Conservation (phyloP, 2,888 invertebrate genomes). For the Drosophila anceps region DNA sequence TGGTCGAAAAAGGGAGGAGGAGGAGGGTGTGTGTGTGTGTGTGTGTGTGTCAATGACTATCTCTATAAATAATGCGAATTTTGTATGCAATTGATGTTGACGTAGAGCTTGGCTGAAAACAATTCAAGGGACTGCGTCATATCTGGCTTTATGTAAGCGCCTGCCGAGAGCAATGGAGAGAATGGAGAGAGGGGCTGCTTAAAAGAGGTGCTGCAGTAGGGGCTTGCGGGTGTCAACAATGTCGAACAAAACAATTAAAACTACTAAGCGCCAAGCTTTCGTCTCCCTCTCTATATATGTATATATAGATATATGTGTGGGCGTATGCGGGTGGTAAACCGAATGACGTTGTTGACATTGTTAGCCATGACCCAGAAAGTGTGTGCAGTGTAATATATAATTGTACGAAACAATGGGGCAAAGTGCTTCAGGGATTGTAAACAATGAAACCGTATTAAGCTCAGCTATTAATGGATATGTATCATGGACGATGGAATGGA, state of each 20-base stretch:
- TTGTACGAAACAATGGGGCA: not conserved
- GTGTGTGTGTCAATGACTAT: not conserved
- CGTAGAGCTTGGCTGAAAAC: slow-evolving; percentile 27
- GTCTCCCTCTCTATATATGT: slow-evolving; percentile 13
- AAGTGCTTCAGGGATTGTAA: not conserved
- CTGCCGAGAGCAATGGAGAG: not conserved
- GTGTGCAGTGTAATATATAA: not conserved
- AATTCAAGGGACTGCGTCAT: slow-evolving; percentile 52
- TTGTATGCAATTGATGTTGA: slow-evolving; percentile 40
- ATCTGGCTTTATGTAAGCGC: slow-evolving; percentile 13
- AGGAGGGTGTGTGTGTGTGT: no score
- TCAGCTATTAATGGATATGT: not conserved
- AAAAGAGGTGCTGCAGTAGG: not conserved
- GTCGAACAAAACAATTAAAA: slow-evolving; percentile 45
- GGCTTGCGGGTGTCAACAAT: slow-evolving; percentile 14
- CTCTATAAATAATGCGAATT: slow-evolving; percentile 50
- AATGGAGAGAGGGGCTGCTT: not conserved
- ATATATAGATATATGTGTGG: not conserved
- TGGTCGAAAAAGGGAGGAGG: not conserved
- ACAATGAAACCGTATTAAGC: slow-evolving; percentile 6
- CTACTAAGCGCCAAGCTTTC: slow-evolving; percentile 1
- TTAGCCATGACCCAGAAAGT: slow-evolving; percentile 50
- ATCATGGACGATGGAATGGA: not conserved
- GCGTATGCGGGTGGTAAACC: slow-evolving; percentile 46
- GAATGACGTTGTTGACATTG: slow-evolving; percentile 39